Conservation (phyloP, 2,888 invertebrate genomes). For the Sipunculus nudus region DNA sequence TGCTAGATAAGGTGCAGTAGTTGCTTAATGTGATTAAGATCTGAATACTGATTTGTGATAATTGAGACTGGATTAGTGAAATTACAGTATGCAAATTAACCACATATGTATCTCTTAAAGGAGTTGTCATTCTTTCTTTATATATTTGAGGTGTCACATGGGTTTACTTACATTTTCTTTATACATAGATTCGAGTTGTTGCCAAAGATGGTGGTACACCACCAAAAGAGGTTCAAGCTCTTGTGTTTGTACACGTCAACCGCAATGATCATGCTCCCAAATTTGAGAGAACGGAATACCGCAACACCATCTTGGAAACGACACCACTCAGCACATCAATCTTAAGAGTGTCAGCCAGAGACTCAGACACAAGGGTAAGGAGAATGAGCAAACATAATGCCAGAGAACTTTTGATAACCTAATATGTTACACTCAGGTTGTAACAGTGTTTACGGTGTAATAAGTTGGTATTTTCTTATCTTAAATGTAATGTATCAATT, state of each 20-base stretch:
- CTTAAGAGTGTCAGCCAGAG: constrained; percentile 27
- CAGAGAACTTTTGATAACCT: too few relatives aligned
- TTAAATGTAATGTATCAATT: too few relatives aligned
- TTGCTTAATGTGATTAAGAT: too few relatives aligned
- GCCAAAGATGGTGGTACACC: constrained; percentile 55
- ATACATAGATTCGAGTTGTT: constrained; percentile 43
- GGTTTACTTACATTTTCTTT: background rate
- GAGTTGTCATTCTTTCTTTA: background rate
- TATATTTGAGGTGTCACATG: too few relatives aligned
- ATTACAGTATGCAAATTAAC: constrained; percentile 25
- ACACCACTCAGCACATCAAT: constrained; percentile 31
- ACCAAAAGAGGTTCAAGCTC: constrained; percentile 40
- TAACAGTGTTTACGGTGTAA: too few relatives aligned
- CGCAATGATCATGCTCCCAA: constrained; percentile 34
- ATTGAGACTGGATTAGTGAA: background rate
- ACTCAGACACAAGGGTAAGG: constrained; percentile 28
- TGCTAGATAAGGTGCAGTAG: too few relatives aligned
- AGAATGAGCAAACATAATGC: background rate
- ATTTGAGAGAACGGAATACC: constrained; percentile 38
- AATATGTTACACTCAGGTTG: too few relatives aligned
- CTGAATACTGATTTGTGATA: too few relatives aligned
- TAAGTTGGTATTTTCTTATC: too few relatives aligned
- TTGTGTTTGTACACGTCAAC: constrained; percentile 33
- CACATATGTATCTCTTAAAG: background rate
- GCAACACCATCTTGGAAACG: constrained; percentile 34